Base-by-base conservation (phyloP, 2,113 vertebrate genomes). In the Struthidea cinerea region DNA sequence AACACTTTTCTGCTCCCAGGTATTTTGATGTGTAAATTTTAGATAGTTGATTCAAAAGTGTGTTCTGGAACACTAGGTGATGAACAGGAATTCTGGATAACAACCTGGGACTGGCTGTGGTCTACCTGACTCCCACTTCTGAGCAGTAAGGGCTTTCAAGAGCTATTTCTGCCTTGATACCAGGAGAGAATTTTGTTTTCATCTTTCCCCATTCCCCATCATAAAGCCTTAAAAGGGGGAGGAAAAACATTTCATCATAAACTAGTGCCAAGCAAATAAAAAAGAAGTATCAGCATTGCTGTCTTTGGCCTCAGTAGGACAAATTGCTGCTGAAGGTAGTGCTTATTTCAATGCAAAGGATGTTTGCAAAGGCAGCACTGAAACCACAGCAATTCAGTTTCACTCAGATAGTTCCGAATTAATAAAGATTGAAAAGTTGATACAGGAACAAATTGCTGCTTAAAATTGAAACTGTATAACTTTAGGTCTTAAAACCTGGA, bases 311-410 rank as follows among this genome's bases (percentile, higher is more conserved):
- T 83, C 30, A 49, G 57, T 30, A 75, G 74, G 50, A 59, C 53
- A 76, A 50, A 67, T 59, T 0, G 0, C n/a, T 82, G n/a, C 53
- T 30, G 46, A 79, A 52, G 16, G 19, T 30, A 33, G 14, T 46
- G 19, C 15, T 37, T 53, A 24, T 16, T 92, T 50, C 37, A 60
- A 0, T 41, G n/a, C 46, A 37, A 63, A 85, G 49, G 15, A 9
- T 75, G 24, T 52, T 82, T 60, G n/a, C 59, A 46, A 30, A 56
- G 30, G 22, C 49, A 76, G 28, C 37, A 69, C 70, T 33, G 15
- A 60, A 93, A 49, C 46, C 16, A 30, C 46, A 60, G 68, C n/a
- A 87, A 47, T 26, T 85, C 57, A 19, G 13, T 42, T 91, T 46
- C 37, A 39, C 30, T 84, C 33, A 9, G 5, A 35, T 30, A 57